A percentile compares a stretch with the other conserved stretches of the same genome.
These are phyloP conservation scores for Xylota sylvarum DNA, from an alignment of 2,888 invertebrate genomes.

Conservation along the genomic window DNA sequence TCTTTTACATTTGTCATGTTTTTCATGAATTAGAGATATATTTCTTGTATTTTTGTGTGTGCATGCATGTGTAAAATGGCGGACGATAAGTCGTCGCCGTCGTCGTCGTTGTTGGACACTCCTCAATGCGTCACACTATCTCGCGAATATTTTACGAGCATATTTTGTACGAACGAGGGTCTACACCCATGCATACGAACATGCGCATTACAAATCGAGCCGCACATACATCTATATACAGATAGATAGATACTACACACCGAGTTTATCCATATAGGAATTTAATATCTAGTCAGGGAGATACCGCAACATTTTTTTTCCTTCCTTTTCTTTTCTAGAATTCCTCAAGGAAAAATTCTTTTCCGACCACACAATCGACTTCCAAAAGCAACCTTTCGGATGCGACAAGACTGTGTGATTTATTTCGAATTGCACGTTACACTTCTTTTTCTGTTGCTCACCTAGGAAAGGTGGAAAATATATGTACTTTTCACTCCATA, in stretches of 20 bases:
- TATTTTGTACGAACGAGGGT: conserved; percentile 72
- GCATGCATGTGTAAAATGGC: conserved; percentile 73
- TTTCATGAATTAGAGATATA: conserved; percentile 44
- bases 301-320: conserved; percentile 69
- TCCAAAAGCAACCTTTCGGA: conserved; percentile 4
- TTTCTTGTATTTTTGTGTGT: conserved; percentile 17
- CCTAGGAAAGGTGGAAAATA: conserved; percentile 48
- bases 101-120: conserved; percentile 84
- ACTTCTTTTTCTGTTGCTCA: conserved; percentile 50
- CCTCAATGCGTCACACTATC: conserved; percentile 87
- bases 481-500: conserved; percentile 64
- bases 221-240: conserved; percentile 56
- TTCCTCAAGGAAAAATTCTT: conserved; percentile 54
- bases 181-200: conserved; percentile 75
- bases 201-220: conserved; percentile 70
- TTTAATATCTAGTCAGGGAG: conserved; percentile 66
- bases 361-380: conserved; percentile 11
- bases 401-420: not conserved
- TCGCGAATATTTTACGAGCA: conserved; percentile 71
- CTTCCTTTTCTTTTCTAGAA: conserved; percentile 49
- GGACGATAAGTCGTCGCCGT: conserved; percentile 60
- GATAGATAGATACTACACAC: conserved; percentile 57
- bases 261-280: conserved; percentile 73
- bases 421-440: conserved; percentile 40
- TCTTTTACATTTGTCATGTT: conserved; percentile 35